Evolutionary conservation across 2,113 vertebrate genomes (phyloP).

Genomic region (Malurus cyaneus): DNA sequence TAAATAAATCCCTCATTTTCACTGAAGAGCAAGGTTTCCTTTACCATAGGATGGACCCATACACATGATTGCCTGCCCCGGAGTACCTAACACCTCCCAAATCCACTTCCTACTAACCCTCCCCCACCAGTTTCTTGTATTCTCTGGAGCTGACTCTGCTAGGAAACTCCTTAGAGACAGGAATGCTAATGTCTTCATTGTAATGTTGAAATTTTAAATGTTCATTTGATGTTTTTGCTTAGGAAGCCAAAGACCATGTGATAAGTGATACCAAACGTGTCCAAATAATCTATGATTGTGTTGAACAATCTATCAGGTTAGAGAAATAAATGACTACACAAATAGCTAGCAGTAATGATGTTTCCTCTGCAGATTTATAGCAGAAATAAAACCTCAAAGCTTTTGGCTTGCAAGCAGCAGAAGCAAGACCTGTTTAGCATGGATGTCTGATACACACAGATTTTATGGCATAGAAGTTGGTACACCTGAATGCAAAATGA

Average conservation of each 20-base stretch:
- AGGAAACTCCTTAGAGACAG: background rate
- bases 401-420: background rate
- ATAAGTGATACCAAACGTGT: conserved; percentile 10
- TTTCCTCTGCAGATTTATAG: background rate
- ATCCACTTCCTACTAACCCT: background rate
- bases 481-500: background rate
- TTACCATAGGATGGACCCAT: background rate
- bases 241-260: background rate
- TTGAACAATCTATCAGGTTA: background rate
- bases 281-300: background rate
- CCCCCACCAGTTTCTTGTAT: background rate
- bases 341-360: conserved; percentile 4
- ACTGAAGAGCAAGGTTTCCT: background rate
- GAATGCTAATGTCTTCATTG: background rate
- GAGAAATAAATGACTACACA: background rate
- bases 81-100: background rate
- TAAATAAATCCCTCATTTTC: background rate
- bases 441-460: background rate
- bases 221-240: background rate
- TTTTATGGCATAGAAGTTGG: background rate
- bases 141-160: background rate
- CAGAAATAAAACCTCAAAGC: background rate
- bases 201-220: background rate
- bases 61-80: background rate
- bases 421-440: background rate